Evolutionary conservation across 2,888 invertebrate genomes (phyloP), one percentile per base, ranked within the genome.

Genomic region (Seira ritae): DNA sequence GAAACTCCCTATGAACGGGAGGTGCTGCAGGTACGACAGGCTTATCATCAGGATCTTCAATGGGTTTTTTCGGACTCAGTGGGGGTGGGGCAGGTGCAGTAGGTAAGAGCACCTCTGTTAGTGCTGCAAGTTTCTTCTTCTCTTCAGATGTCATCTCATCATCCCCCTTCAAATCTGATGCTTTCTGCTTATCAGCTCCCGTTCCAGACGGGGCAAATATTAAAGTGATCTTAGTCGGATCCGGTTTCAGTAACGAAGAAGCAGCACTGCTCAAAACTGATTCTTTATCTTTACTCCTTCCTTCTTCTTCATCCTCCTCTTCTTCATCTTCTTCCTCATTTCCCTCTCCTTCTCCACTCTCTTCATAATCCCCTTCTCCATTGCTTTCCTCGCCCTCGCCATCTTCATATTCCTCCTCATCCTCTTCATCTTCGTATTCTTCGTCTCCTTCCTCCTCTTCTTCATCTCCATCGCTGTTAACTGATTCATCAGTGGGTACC

Each of bases 21-120:
- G 67, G 68, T 3, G 72, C 55, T n/a, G 72, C 67, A n/a, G 83
- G 83, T 2, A 83, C 70, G 1, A 72, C 15, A 15, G 78, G 73
- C 42, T 83, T 73, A 15, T 78, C 83, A 17, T 72, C 62, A 6
- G 24, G 10, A 22, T 83, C 83, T 15, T 69, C 24, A 17, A 76
- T 20, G 4, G 83, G 83, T 24, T 73, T 78, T 17, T 71, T 75
- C 0, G 78, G 72, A 23, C 70, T 20, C 1, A 69, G 17, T 15
- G 78, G 71, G 3, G 70, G 77, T 42, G 62, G 67, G 1, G 72
- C 50, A 23, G 75, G 24, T 1, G 77, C 71, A 8, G 81, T 77
- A 0, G 85, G 85, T 0, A 85, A 50, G 19, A 85, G 73, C 15
- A 76, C 80, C 15, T 83, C 60, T 0, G 76, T 37, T 1, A 85